These are phyloP conservation scores for Saxidomus purpurata DNA, from an alignment of 1,140 invertebrate genomes.

Conservation along the genomic window DNA sequence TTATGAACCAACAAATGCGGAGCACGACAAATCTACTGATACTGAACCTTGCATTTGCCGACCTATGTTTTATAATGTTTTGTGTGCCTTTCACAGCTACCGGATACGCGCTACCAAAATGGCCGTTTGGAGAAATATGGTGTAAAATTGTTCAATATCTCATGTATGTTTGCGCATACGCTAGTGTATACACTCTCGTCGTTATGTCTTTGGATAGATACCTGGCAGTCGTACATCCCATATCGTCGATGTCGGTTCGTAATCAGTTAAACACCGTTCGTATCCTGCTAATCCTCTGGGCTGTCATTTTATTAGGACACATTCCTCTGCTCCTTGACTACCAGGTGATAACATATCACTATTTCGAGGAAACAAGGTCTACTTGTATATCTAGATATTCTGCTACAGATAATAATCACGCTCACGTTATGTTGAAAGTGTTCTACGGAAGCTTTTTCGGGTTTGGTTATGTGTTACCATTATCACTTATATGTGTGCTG, in stretches of 20 bases:
- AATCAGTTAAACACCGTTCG: conserved; percentile 94
- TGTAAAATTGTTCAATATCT: conserved; percentile 95
- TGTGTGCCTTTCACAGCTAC: conserved; percentile 92
- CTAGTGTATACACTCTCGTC: conserved; percentile 97
- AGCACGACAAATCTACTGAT: conserved; percentile 97
- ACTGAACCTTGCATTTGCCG: conserved; percentile 93
- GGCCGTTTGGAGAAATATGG: conserved; percentile 97
- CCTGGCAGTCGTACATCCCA: conserved; percentile 97
- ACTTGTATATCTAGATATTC: conserved; percentile 75
- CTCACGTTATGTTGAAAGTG: conserved; percentile 32
- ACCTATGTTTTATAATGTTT: conserved; percentile 97
- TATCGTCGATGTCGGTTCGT: conserved; percentile 94
- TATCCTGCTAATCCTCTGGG: conserved; percentile 92
- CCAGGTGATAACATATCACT: conserved; percentile 89
- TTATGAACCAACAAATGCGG: conserved; percentile 96
- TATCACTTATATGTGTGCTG: conserved; percentile 93
- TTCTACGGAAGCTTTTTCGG: conserved; percentile 86
- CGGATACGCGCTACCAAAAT: conserved; percentile 87
- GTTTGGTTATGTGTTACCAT: conserved; percentile 87
- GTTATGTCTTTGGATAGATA: conserved; percentile 98
- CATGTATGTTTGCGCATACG: conserved; percentile 93
- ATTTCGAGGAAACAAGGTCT: conserved; percentile 87
- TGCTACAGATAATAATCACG: neutral
- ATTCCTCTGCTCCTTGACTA: conserved; percentile 93
- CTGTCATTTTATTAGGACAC: conserved; percentile 91